Evolutionary conservation across 64 coral and sea anemone genomes (phyloP).

Genomic region (Trachythela sp.): DNA sequence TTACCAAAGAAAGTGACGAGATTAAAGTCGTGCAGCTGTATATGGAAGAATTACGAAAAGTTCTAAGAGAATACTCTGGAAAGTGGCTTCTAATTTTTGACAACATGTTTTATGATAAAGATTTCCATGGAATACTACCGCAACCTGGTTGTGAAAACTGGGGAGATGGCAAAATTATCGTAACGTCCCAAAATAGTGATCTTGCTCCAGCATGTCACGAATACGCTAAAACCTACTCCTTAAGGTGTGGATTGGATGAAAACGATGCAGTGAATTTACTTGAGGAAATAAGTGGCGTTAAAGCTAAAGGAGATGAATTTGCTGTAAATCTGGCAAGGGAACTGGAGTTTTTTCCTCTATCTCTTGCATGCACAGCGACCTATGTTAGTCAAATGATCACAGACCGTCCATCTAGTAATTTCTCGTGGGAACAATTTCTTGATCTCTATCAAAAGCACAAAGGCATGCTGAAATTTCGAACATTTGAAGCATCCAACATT

Average conservation of each 20-base stretch:
- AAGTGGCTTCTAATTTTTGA: background rate
- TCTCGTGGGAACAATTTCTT: background rate
- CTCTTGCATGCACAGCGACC: background rate
- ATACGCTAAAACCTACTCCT: background rate
- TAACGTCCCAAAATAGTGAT: background rate
- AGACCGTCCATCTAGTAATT: background rate
- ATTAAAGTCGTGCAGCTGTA: no score
- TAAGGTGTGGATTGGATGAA: background rate
- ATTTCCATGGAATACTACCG: background rate
- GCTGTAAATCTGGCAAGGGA: background rate
- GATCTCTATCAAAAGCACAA: background rate
- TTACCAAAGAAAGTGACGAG: no score
- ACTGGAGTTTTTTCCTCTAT: background rate
- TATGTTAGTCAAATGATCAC: background rate
- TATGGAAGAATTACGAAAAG: background rate
- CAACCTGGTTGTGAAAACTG: background rate
- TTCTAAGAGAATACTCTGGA: background rate
- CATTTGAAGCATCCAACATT: background rate
- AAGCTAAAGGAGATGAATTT: background rate
- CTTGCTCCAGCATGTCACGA: background rate
- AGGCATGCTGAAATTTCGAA: background rate
- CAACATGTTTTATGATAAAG: background rate
- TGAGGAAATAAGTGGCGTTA: background rate
- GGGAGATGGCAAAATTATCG: background rate
- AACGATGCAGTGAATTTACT: background rate